These are phyloP conservation scores for Trialeurodes vaporariorum DNA, from an alignment of 1,140 invertebrate genomes.

Conservation along the genomic window DNA sequence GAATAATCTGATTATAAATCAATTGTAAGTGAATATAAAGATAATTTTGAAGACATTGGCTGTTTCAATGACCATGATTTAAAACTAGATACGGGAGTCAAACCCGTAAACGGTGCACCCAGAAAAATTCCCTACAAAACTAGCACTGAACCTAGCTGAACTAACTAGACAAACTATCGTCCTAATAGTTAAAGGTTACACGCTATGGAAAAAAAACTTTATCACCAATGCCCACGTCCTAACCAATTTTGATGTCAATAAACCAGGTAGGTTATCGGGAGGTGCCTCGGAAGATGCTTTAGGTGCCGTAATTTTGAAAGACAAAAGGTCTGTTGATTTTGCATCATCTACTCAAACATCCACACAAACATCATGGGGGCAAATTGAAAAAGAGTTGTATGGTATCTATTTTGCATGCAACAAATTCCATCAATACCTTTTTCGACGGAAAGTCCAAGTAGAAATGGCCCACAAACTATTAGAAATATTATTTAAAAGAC, in stretches of 20 bases:
- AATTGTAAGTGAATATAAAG: too few species aligned
- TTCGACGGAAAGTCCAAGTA: slow-evolving; percentile 26
- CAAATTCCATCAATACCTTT: slow-evolving; percentile 30
- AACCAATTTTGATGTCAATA: slow-evolving; percentile 23
- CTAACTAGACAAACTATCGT: not conserved
- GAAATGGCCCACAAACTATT: slow-evolving; percentile 39
- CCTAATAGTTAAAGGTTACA: not conserved
- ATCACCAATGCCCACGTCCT: slow-evolving; percentile 25
- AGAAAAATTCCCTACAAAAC: too few species aligned
- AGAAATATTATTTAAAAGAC: slow-evolving; percentile 34
- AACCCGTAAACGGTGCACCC: too few species aligned
- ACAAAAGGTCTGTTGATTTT: slow-evolving; percentile 27
- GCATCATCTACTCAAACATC: slow-evolving; percentile 28
- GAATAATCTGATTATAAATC: too few species aligned
- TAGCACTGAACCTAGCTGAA: not conserved
- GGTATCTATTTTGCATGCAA: slow-evolving; percentile 32
- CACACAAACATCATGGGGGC: slow-evolving; percentile 31
- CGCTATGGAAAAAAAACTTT: slow-evolving; percentile 26
- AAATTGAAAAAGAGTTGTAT: slow-evolving; percentile 37
- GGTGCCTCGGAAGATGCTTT: slow-evolving; percentile 31
- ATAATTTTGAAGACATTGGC: too few species aligned
- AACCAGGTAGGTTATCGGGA: slow-evolving; percentile 21
- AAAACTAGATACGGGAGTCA: too few species aligned
- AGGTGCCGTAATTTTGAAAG: slow-evolving; percentile 28
- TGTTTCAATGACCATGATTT: too few species aligned